phyloP scores from a whole-genome alignment of 2,888 invertebrate genomes.

The Diaphora mendica region DNA sequence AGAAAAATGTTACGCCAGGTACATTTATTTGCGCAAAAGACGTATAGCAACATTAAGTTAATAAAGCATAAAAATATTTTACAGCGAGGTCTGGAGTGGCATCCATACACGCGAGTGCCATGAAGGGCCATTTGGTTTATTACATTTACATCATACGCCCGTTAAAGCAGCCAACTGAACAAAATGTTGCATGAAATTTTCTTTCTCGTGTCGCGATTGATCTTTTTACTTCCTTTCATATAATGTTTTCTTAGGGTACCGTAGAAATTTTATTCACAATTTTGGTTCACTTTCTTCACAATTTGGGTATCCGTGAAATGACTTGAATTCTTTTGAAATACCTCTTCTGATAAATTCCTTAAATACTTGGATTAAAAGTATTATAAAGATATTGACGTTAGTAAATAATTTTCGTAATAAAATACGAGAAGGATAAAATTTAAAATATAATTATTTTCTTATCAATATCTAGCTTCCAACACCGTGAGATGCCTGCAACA shows the following conservation, averaged over 20 bases:
- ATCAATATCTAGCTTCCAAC: neutral
- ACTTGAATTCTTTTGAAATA: conserved; percentile 21
- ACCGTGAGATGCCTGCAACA: neutral
- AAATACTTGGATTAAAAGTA: neutral
- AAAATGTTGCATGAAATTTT: conserved; percentile 73
- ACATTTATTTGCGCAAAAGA: conserved; percentile 52
- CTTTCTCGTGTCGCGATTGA: conserved; percentile 59
- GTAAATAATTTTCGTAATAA: neutral
- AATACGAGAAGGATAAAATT: neutral
- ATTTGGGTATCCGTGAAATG: conserved; percentile 28
- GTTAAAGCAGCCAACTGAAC: conserved; percentile 73
- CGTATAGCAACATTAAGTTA: conserved; percentile 60
- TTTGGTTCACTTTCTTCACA: conserved; percentile 27
- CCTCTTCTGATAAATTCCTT: conserved; percentile 10
- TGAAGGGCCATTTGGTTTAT: conserved; percentile 77
- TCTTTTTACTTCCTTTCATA: conserved; percentile 49
- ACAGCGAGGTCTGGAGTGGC: conserved; percentile 65
- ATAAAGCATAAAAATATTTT: conserved; percentile 75
- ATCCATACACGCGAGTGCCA: conserved; percentile 65
- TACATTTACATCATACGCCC: conserved; percentile 79
- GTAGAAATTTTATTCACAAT: conserved; percentile 28
- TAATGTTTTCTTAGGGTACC: conserved; percentile 35
- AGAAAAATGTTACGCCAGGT: conserved; percentile 42
- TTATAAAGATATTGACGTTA: neutral
- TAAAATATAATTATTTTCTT: neutral